These are phyloP conservation scores for Sinopyrophorus schimmeli DNA, from an alignment of 2,888 invertebrate genomes.

Conservation along the genomic window DNA sequence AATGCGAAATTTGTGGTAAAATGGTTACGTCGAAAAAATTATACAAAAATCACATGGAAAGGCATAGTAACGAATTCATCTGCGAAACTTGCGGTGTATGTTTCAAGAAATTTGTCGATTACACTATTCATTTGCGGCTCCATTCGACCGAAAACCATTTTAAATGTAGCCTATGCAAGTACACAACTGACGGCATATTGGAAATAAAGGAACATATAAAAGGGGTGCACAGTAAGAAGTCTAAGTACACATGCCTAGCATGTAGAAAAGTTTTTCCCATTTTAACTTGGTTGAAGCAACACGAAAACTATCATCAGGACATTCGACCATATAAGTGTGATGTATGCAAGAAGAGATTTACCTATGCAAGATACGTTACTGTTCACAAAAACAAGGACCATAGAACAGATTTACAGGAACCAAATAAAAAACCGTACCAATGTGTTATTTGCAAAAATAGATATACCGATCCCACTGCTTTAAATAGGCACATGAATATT, in stretches of 20 bases:
- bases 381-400: conserved; percentile 52
- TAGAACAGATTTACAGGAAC: conserved; percentile 43
- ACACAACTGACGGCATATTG: conserved; percentile 45
- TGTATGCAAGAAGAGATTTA: conserved; percentile 59
- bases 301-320: conserved; percentile 62
- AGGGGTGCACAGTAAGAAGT: conserved; percentile 44
- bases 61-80: conserved; percentile 51
- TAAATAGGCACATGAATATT: conserved; percentile 54
- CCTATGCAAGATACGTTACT: conserved; percentile 51
- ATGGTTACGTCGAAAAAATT: conserved; percentile 45
- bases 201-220: conserved; percentile 50
- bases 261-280: conserved; percentile 63
- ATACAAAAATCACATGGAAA: conserved; percentile 51
- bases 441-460: conserved; percentile 54
- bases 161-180: conserved; percentile 52
- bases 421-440: conserved; percentile 49
- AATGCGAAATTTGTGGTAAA: conserved; percentile 51
- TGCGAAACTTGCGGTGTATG: conserved; percentile 51
- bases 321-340: conserved; percentile 60
- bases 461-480: conserved; percentile 53
- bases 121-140: conserved; percentile 48
- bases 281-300: conserved; percentile 60
- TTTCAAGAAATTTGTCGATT: conserved; percentile 51
- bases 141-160: conserved; percentile 49
- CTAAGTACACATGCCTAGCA: conserved; percentile 60